These are phyloP conservation scores for Drosophila novamexicana DNA, from an alignment of 1,140 invertebrate genomes.

Conservation along the genomic window DNA sequence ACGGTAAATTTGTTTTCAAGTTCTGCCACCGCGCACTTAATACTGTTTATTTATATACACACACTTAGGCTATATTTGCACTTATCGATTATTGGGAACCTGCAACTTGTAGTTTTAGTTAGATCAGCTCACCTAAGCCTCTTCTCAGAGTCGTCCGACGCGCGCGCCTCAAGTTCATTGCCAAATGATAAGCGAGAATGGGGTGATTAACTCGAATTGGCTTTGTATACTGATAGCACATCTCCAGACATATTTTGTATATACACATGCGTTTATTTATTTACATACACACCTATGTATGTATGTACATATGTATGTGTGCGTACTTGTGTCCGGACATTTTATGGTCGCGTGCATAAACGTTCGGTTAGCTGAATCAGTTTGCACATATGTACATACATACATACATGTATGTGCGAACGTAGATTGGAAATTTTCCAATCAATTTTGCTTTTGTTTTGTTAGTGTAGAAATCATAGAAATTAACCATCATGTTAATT, in stretches of 20 bases:
- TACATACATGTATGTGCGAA: neutral
- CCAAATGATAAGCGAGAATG: slow-evolving; percentile 54
- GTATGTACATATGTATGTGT: neutral
- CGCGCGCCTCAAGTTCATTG: slow-evolving; percentile 65
- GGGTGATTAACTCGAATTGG: slow-evolving; percentile 21
- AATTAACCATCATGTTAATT: slow-evolving; percentile 56
- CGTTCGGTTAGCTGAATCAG: neutral
- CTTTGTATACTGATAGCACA: slow-evolving; percentile 3
- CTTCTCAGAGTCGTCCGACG: slow-evolving; percentile 6
- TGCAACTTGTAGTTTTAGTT: slow-evolving; percentile 19
- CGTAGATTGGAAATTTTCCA: slow-evolving; percentile 50
- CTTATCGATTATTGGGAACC: slow-evolving; percentile 59
- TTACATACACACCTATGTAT: neutral
- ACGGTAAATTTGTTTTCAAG: neutral
- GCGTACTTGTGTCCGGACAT: neutral
- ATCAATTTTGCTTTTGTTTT: slow-evolving; percentile 40
- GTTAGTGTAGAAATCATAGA: slow-evolving; percentile 58
- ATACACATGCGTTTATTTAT: too few species aligned
- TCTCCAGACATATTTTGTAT: neutral
- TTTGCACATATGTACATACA: neutral
- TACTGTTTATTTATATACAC: slow-evolving; percentile 57
- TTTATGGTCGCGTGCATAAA: slow-evolving; percentile 14
- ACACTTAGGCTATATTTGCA: slow-evolving; percentile 66
- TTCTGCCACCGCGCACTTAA: slow-evolving; percentile 26
- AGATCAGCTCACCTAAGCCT: slow-evolving; percentile 9